These are phyloP conservation scores for Leuciscus waleckii DNA, from an alignment of 2,797 vertebrate genomes.

Conservation along the genomic window DNA sequence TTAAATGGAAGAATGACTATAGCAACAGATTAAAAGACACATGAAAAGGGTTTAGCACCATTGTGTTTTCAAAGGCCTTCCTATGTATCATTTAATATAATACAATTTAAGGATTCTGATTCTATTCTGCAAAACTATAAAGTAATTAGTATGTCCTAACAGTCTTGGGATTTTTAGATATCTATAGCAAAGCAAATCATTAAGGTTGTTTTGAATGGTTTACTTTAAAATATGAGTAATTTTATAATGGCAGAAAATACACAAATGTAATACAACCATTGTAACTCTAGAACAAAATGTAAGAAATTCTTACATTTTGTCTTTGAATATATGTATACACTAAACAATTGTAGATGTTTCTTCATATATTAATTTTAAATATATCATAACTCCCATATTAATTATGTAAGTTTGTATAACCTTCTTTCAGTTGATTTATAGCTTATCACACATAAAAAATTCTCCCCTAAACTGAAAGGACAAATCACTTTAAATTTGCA, in stretches of 20 bases:
- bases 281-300: conserved; percentile 2
- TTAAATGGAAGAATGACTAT: conserved; percentile 8
- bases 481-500: not conserved
- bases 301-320: not conserved
- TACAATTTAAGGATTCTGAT: not conserved
- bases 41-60: not conserved
- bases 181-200: not conserved
- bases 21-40: not conserved
- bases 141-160: not conserved
- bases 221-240: not conserved
- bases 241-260: not conserved
- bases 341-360: not conserved
- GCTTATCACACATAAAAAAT: not conserved
- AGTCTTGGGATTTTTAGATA: not conserved
- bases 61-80: conserved; percentile 4
- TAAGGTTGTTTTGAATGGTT: not conserved
- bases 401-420: not conserved
- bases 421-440: not conserved
- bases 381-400: not conserved
- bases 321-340: not conserved
- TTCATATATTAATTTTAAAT: not conserved
- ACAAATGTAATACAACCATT: not conserved
- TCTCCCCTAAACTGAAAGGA: not conserved
- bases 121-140: not conserved
- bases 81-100: not conserved